phyloP scores from a whole-genome alignment of 1,140 invertebrate genomes.

The Lethrus apterus region DNA sequence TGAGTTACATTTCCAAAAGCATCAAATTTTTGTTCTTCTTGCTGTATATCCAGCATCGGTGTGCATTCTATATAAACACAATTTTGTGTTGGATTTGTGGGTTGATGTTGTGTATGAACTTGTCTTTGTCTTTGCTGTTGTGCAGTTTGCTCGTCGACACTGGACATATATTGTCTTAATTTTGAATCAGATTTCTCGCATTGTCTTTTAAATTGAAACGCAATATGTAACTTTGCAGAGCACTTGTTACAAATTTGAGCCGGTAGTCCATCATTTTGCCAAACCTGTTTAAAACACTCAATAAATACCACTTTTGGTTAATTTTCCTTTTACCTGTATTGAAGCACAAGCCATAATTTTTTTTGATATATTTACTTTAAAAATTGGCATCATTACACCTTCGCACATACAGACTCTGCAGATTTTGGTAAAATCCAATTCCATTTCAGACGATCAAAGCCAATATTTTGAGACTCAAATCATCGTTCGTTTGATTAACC shows the following conservation, averaged over 20 bases:
- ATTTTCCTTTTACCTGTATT: slow-evolving; percentile 35
- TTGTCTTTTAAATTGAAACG: slow-evolving; percentile 42
- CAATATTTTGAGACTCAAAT: neutral
- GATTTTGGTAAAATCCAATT: slow-evolving; percentile 38
- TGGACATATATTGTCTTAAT: slow-evolving; percentile 34
- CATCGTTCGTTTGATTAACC: neutral
- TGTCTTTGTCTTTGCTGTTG: slow-evolving; percentile 14
- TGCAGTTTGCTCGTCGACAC: slow-evolving; percentile 16
- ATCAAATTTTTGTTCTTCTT: slow-evolving; percentile 18
- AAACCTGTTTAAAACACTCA: slow-evolving; percentile 33
- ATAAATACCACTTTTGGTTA: slow-evolving; percentile 5
- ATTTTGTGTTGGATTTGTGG: slow-evolving; percentile 12
- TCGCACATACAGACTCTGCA: slow-evolving; percentile 40
- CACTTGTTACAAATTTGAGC: slow-evolving; percentile 43
- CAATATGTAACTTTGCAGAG: slow-evolving; percentile 41
- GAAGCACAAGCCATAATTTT: slow-evolving; percentile 43
- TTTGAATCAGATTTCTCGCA: slow-evolving; percentile 41
- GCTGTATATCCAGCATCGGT: slow-evolving; percentile 21
- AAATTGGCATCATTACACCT: slow-evolving; percentile 40
- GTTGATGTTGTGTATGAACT: slow-evolving; percentile 15
- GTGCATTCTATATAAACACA: slow-evolving; percentile 30
- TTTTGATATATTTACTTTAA: slow-evolving; percentile 41
- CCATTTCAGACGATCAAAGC: slow-evolving; percentile 16
- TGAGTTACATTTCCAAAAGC: neutral
- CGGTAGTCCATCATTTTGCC: slow-evolving; percentile 43